These are phyloP conservation scores for Coregonus sp. DNA, from an alignment of 2,797 vertebrate species.

Conservation along the genomic window DNA sequence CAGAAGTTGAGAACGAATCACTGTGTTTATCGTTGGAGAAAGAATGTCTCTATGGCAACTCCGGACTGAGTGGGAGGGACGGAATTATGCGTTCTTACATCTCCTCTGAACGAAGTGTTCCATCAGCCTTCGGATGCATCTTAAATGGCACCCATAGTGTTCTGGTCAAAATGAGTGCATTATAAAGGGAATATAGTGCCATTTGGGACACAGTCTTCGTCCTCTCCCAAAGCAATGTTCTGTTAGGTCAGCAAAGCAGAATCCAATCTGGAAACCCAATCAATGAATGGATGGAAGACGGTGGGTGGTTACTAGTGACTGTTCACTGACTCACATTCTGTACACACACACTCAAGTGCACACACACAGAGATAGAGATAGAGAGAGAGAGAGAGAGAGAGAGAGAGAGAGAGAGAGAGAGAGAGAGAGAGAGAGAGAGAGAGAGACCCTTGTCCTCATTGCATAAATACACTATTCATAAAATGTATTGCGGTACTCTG, in stretches of 20 bases:
- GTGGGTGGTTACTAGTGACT: too few relatives aligned
- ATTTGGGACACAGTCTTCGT: not conserved
- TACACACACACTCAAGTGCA: too few relatives aligned
- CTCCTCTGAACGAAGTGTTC: conserved; percentile 16
- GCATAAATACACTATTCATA: too few relatives aligned
- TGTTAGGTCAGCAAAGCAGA: not conserved
- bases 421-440: too few relatives aligned
- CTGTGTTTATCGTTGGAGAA: not conserved
- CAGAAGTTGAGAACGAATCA: not conserved
- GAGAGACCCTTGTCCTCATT: too few relatives aligned
- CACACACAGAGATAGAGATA: too few relatives aligned
- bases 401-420: too few relatives aligned
- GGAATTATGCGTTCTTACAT: conserved; percentile 28
- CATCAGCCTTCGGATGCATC: conserved; percentile 1
- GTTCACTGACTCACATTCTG: too few relatives aligned
- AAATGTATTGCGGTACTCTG: not conserved
- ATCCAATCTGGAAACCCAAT: too few relatives aligned
- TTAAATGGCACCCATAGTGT: not conserved
- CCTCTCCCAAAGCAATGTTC: too few relatives aligned
- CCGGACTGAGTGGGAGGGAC: conserved; percentile 12
- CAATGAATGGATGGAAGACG: too few relatives aligned
- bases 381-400: too few relatives aligned
- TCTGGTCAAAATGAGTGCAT: not conserved
- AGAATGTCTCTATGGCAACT: conserved; percentile 38
- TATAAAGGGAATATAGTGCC: not conserved